Conservation (phyloP, 2,113 vertebrate species). For the Electrona antarctica region DNA sequence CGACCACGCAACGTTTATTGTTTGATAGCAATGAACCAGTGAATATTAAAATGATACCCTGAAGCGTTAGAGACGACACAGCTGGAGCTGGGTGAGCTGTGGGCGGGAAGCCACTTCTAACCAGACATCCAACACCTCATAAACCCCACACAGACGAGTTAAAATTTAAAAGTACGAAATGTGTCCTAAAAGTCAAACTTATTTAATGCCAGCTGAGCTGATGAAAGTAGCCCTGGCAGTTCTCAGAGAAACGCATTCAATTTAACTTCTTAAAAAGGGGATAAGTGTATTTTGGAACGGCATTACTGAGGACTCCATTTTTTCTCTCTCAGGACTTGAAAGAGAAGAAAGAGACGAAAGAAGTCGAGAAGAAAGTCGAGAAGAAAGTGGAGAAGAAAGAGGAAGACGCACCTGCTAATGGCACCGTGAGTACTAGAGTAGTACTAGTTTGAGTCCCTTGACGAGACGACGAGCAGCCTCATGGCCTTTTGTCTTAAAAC, state of each 20-base stretch:
- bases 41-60: conserved; percentile 37
- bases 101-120: no score
- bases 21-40: background rate
- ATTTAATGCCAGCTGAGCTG: no score
- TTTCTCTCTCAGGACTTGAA: conserved; percentile 78
- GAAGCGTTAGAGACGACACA: conserved; percentile 58
- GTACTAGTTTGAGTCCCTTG: background rate
- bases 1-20: fast-evolving
- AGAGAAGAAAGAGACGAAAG: conserved; percentile 80
- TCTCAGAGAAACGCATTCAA: no score
- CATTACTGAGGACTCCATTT: background rate
- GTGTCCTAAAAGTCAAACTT: no score
- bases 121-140: no score
- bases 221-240: no score
- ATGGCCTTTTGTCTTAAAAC: conserved; percentile 74
- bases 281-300: no score
- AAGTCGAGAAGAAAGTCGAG: conserved; percentile 61
- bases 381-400: conserved; percentile 26
- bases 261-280: no score
- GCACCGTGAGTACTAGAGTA: conserved; percentile 75
- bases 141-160: no score
- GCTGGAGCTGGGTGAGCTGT: conserved; percentile 35
- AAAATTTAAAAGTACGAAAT: no score
- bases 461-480: conserved; percentile 51
- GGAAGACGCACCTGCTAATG: conserved; percentile 81